Evolutionary conservation across 2,888 invertebrate species (phyloP).

Genomic region (Clunio marinus): DNA sequence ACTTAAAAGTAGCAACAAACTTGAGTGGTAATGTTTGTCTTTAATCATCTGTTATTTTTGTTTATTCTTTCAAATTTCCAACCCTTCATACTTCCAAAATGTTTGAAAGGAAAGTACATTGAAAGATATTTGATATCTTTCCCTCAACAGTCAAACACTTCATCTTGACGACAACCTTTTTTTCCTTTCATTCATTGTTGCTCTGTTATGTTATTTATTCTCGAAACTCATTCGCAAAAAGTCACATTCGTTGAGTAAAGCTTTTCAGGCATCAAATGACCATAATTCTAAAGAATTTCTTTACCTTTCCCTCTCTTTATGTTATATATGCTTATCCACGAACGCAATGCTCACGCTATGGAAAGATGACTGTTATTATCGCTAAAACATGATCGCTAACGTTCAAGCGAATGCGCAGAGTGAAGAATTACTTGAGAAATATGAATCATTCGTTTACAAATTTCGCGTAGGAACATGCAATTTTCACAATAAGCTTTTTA

Average conservation of each 20-base stretch:
- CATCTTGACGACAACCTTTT: background rate
- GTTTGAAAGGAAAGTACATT: background rate
- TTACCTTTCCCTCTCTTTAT: background rate
- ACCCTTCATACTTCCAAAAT: background rate
- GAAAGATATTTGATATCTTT: conserved; percentile 1
- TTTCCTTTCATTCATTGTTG: background rate
- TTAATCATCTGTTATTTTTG: too few relatives aligned
- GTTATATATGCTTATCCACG: background rate
- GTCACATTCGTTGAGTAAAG: background rate
- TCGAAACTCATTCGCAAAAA: too few relatives aligned
- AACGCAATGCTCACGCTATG: conserved; percentile 5
- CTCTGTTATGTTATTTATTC: too few relatives aligned
- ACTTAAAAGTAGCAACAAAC: too few relatives aligned
- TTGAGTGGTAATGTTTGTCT: too few relatives aligned
- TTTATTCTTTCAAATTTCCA: too few relatives aligned
- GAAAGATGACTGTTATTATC: conserved; percentile 23
- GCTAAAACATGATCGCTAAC: background rate
- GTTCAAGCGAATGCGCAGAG: too few relatives aligned
- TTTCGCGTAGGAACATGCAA: too few relatives aligned
- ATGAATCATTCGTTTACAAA: too few relatives aligned
- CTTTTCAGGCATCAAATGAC: conserved; percentile 24
- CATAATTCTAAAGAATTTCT: conserved; percentile 18
- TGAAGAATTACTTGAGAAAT: background rate
- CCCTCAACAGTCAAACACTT: background rate
- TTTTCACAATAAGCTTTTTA: too few relatives aligned